Evolutionary conservation across 2,888 invertebrate species (phyloP), one percentile per base, ranked within the genome.

Genomic region (Crossocerus cetratus): DNA sequence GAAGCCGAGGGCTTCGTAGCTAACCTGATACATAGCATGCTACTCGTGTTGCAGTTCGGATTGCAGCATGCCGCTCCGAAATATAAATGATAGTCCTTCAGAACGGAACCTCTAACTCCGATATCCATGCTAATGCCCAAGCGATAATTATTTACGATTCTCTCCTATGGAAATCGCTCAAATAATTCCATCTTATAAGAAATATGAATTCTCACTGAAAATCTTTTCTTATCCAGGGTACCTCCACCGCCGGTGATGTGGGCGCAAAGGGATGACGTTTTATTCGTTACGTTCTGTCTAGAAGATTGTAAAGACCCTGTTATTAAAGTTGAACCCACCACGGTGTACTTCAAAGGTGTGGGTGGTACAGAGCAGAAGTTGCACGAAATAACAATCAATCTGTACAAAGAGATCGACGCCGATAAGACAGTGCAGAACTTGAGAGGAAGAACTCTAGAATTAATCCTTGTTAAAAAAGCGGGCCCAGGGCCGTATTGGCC

Each of bases 271-370:
- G 94, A 94, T 85, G 94, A 94, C 86, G 92, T 95, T 84, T 91
- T 99, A 77, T 97, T 94, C 89, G 93, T 99, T 84, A 98, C 97
- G 81, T 94, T 99, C 90, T 96, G 96, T 91, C 93, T 98, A 87
- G 98, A 98, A 92, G 95, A 95, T 87, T 95, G 96, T 88, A 96
- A 96, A 92, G 93, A 96, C 87, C 97, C 97, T 65, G 93, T 93
- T 83, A 94, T 98, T 85, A 95, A 94, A 91, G 92, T 93, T 88
- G 93, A 93, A 74, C 86, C 91, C 49, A 90, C 91, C 65, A 91
- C 90, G 62, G 92, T 98, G 86, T 94, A 94, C 90, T 98, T 97
- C 90, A 96, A 95, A 92, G 98, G 98, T 77, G 92, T 94, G 71
- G 97, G 96, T 80, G 96, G 96, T 58, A 94, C 95, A 84, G 96